Conservation (phyloP, 35 echinoderm and acorn worm genomes). For the Hemicentrotus pulcherrimus region DNA sequence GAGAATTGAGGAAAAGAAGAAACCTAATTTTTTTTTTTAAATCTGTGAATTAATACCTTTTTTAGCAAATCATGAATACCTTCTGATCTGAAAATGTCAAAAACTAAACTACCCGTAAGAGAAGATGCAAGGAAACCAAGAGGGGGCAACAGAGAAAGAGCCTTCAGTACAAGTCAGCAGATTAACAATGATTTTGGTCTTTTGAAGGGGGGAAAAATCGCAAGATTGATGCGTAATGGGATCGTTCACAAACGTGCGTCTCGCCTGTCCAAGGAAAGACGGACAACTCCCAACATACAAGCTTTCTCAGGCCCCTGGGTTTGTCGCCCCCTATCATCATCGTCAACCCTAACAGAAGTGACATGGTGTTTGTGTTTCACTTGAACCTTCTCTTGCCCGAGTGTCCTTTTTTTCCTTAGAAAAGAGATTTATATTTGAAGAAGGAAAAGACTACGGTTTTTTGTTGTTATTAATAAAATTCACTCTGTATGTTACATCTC, state of each 20-base stretch:
- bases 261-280: background rate
- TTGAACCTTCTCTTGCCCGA: background rate
- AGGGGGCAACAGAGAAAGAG: background rate
- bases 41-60: background rate
- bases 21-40: background rate
- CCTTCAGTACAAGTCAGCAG: background rate
- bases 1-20: background rate
- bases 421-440: slow-evolving; percentile 17
- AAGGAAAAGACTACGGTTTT: background rate
- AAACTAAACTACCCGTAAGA: background rate
- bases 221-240: background rate
- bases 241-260: background rate
- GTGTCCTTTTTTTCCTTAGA: background rate
- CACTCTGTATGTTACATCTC: slow-evolving; percentile 15
- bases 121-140: background rate
- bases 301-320: background rate
- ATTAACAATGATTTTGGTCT: background rate
- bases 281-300: background rate
- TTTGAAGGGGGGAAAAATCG: background rate
- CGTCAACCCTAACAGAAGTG: background rate
- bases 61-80: slow-evolving; percentile 1
- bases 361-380: background rate
- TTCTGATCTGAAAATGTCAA: background rate
- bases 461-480: background rate
- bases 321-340: background rate